Evolutionary conservation across 2,888 invertebrate genomes (phyloP).

Genomic region (Mythimna lalbum): DNA sequence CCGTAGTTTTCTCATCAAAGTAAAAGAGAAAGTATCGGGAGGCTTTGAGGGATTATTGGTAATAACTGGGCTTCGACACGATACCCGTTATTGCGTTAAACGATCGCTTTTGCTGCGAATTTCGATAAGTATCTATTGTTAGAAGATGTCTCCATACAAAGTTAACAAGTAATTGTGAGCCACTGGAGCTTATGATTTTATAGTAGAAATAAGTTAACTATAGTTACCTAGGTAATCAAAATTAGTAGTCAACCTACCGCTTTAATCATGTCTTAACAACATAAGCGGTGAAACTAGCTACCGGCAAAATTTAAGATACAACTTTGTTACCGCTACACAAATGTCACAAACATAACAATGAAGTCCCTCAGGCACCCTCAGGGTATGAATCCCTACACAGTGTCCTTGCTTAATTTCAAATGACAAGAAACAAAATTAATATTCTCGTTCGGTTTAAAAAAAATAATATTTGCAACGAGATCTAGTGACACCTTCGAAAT

Average conservation of each 20-base stretch:
- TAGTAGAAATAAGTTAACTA: too few relatives aligned
- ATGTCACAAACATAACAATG: conserved; percentile 10
- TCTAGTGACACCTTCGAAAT: conserved; percentile 1
- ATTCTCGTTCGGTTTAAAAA: conserved; percentile 13
- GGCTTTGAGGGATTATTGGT: conserved; percentile 14
- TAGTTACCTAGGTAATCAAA: too few relatives aligned
- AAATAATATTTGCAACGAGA: conserved; percentile 1
- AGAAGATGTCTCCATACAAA: neutral
- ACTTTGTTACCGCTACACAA: conserved; percentile 8
- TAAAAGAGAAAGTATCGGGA: conserved; percentile 30
- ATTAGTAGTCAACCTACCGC: too few relatives aligned
- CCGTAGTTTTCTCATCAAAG: conserved; percentile 53
- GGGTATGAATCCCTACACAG: neutral
- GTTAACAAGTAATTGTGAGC: neutral
- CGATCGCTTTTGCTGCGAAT: conserved; percentile 1
- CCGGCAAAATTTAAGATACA: neutral
- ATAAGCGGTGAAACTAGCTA: neutral
- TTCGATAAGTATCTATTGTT: neutral
- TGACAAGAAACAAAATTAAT: conserved; percentile 1
- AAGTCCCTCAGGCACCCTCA: neutral
- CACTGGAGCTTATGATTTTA: neutral
- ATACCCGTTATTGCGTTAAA: conserved; percentile 4
- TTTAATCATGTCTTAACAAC: neutral
- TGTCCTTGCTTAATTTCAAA: neutral
- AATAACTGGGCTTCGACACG: conserved; percentile 9